Evolutionary conservation across 2,888 invertebrate genomes (phyloP).

Genomic region (Pyralis farinalis): DNA sequence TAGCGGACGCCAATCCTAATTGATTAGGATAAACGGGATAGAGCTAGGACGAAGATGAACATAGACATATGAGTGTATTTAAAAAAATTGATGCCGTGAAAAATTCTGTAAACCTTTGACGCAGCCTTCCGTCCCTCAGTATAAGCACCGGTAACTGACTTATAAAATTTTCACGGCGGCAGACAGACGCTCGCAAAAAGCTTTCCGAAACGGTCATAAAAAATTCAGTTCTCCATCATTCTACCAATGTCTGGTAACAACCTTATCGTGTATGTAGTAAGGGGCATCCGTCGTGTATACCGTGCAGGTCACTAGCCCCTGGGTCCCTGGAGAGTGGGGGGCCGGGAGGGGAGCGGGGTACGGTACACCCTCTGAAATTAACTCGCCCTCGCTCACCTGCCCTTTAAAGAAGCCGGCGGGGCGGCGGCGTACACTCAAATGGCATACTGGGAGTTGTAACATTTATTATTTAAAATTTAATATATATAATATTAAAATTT

Average conservation of each 20-base stretch:
- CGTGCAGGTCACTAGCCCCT: slow-evolving; percentile 20
- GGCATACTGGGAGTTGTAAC: slow-evolving; percentile 26
- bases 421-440: slow-evolving; percentile 31
- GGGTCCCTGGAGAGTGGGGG: slow-evolving; percentile 32
- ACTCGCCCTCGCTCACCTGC: slow-evolving; percentile 65
- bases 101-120: too few relatives aligned
- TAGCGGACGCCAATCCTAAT: too few relatives aligned
- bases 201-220: slow-evolving; percentile 42
- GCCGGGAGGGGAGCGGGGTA: slow-evolving; percentile 11
- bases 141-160: not conserved
- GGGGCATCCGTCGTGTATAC: slow-evolving; percentile 1
- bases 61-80: too few relatives aligned
- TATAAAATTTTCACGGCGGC: slow-evolving; percentile 2
- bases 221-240: slow-evolving; percentile 37
- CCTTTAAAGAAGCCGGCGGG: slow-evolving; percentile 54
- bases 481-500: too few relatives aligned
- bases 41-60: too few relatives aligned
- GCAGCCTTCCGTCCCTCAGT: not conserved
- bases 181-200: slow-evolving; percentile 30
- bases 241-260: slow-evolving; percentile 3
- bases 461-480: slow-evolving; percentile 10
- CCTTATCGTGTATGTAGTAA: slow-evolving; percentile 3
- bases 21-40: too few relatives aligned
- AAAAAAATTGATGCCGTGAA: too few relatives aligned
- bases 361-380: slow-evolving; percentile 45